Conservation (phyloP, 2,113 vertebrate genomes). For the Cryptomyrus ogoouensis region DNA sequence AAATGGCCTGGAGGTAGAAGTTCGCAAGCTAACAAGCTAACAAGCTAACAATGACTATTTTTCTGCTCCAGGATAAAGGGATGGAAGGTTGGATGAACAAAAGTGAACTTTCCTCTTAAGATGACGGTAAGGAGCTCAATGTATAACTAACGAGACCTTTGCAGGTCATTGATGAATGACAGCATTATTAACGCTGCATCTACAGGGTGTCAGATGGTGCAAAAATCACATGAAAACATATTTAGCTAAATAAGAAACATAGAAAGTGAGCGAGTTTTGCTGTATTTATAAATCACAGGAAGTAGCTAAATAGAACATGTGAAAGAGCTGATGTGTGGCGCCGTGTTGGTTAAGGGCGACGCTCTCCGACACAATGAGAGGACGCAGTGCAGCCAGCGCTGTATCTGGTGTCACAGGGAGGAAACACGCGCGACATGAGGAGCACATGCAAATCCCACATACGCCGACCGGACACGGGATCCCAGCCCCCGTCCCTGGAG, state of each 20-base stretch:
- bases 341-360: not conserved
- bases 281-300: not conserved
- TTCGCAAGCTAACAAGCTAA: not conserved
- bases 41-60: not conserved
- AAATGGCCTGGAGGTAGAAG: not conserved
- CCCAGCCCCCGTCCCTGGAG: not conserved
- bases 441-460: not conserved
- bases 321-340: not conserved
- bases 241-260: not conserved
- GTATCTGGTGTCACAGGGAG: not conserved
- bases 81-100: not conserved
- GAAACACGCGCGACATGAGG: not conserved
- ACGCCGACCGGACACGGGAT: not conserved
- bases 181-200: not conserved
- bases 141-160: not conserved
- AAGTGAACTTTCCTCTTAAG: not conserved
- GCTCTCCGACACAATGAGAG: not conserved
- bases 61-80: not conserved
- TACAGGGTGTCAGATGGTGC: not conserved
- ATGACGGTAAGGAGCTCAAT: not conserved
- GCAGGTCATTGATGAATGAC: not conserved
- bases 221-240: not conserved
- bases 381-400: not conserved
- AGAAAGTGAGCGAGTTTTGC: not conserved
- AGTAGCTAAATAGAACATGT: not conserved